phyloP scores from a whole-genome alignment of 92 coral and sea anemone genomes.

The Phenganax subtilis region DNA sequence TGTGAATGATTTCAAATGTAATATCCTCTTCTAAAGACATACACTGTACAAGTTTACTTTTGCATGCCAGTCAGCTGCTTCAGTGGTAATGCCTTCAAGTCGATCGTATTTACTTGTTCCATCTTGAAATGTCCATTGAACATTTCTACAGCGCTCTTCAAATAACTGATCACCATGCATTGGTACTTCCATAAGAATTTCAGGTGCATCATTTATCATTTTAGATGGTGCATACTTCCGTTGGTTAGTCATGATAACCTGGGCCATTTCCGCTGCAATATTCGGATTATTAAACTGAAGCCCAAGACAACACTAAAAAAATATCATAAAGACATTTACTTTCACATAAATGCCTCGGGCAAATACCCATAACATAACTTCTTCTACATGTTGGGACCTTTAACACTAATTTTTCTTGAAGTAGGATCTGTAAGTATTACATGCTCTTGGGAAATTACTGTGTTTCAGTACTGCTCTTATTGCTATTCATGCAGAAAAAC shows the following conservation, averaged over 20 bases:
- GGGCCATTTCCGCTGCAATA: conserved; percentile 45
- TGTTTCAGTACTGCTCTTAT: background rate
- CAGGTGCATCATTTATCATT: background rate
- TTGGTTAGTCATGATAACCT: conserved; percentile 41
- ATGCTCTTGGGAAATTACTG: background rate
- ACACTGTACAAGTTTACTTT: conserved; percentile 37
- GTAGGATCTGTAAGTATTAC: conserved; percentile 7
- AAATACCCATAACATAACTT: background rate
- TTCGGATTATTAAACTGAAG: conserved; percentile 43
- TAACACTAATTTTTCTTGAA: background rate
- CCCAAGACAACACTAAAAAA: conserved; percentile 44
- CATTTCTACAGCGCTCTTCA: conserved; percentile 31
- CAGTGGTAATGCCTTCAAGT: conserved; percentile 18
- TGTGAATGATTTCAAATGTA: no score
- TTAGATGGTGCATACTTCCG: conserved; percentile 36
- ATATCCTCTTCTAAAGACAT: background rate
- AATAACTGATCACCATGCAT: conserved; percentile 44
- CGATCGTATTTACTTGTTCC: conserved; percentile 37
- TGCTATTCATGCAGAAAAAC: background rate
- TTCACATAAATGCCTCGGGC: background rate
- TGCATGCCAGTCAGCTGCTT: conserved; percentile 33
- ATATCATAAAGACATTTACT: background rate
- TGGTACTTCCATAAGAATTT: conserved; percentile 37
- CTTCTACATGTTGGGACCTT: background rate
- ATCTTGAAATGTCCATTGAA: conserved; percentile 38